Conservation (phyloP, 2,113 vertebrate genomes). For the Tor tambroides region DNA sequence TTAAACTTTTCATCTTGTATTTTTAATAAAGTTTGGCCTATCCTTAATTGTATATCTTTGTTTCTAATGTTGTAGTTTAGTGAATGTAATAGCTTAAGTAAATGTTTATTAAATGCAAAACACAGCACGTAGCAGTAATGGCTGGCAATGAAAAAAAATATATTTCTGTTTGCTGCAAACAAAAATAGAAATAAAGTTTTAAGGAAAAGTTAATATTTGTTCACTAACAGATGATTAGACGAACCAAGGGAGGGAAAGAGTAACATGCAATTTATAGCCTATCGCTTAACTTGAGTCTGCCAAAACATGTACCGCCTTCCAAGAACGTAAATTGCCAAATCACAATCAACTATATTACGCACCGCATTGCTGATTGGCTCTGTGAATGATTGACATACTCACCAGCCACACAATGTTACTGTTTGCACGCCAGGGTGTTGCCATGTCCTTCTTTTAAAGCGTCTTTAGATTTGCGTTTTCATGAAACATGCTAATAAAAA, state of each 20-base stretch:
- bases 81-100: background rate
- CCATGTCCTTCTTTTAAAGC: too few species aligned
- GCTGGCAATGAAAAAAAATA: background rate
- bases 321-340: too few species aligned
- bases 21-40: slow-evolving; percentile 50
- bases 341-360: too few species aligned
- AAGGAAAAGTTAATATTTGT: background rate
- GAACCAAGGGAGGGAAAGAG: background rate
- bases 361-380: too few species aligned
- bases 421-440: too few species aligned
- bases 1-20: slow-evolving; percentile 18
- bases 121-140: background rate
- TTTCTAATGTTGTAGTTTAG: slow-evolving; percentile 20
- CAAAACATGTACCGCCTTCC: too few species aligned
- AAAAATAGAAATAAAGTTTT: background rate
- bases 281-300: too few species aligned
- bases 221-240: background rate
- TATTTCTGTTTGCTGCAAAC: background rate
- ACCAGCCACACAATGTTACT: too few species aligned
- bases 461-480: too few species aligned
- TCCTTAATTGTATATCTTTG: slow-evolving; percentile 29
- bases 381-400: too few species aligned
- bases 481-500: too few species aligned
- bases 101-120: background rate
- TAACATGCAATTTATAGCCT: too few species aligned